Percentiles rank a stretch among this genome's conserved stretches.
phyloP scores from a whole-genome alignment of 2,113 vertebrate genomes.

The Perca flavescens region DNA sequence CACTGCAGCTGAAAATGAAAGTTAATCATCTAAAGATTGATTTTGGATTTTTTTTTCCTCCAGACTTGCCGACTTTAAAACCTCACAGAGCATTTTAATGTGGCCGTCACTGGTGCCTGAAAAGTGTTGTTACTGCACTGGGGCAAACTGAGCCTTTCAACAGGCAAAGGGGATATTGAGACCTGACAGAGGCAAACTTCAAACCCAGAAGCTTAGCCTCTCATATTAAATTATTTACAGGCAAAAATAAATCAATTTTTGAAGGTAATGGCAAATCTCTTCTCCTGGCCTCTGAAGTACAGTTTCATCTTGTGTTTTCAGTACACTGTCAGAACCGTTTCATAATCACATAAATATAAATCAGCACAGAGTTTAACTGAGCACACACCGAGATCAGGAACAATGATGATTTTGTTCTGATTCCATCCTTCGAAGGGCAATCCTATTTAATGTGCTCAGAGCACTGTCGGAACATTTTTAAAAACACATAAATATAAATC shows the following conservation, averaged over 20 bases:
- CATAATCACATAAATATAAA: slow-evolving; percentile 60
- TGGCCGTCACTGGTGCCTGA: slow-evolving; percentile 14
- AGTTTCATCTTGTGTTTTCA: slow-evolving; percentile 36
- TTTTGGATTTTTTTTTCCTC: slow-evolving; percentile 21
- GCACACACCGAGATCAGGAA: slow-evolving; percentile 30
- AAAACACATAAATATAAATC: slow-evolving; percentile 60
- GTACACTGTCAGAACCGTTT: slow-evolving; percentile 47
- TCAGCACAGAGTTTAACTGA: slow-evolving; percentile 28
- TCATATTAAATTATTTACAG: slow-evolving; percentile 61
- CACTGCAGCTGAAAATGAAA: slow-evolving; percentile 49
- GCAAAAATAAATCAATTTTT: slow-evolving; percentile 54
- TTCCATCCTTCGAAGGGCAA: slow-evolving; percentile 40
- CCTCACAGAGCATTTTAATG: slow-evolving; percentile 51
- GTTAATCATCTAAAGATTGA: slow-evolving; percentile 69
- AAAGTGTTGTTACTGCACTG: slow-evolving; percentile 4
- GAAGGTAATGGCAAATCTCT: slow-evolving; percentile 47
- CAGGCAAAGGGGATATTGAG: slow-evolving; percentile 24
- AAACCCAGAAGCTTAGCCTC: slow-evolving; percentile 43
- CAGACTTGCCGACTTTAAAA: slow-evolving; percentile 34
- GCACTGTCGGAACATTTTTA: slow-evolving; percentile 31
- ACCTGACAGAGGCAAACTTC: slow-evolving; percentile 48
- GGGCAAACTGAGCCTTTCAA: slow-evolving; percentile 28
- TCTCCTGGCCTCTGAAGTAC: slow-evolving; percentile 44
- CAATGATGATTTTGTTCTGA: slow-evolving; percentile 48
- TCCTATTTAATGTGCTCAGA: slow-evolving; percentile 44